phyloP scores from a whole-genome alignment of 2,797 vertebrate genomes.

The Aldrovandia affinis region DNA sequence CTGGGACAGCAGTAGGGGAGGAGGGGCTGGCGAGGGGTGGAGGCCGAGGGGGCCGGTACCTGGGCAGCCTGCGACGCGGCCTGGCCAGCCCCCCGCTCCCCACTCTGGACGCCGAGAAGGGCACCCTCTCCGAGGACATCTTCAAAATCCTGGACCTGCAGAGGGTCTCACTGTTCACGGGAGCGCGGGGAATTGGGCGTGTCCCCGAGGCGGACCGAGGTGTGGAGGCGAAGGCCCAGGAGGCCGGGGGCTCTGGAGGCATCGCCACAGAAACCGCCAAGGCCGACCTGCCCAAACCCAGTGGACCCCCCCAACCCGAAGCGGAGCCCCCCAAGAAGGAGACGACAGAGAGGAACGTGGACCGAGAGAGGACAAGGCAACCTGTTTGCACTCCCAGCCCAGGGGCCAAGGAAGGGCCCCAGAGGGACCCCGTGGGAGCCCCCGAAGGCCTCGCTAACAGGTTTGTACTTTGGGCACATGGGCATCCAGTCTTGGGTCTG shows the following conservation, averaged over 20 bases:
- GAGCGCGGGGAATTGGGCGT: constrained; percentile 9
- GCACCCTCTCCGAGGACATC: constrained; percentile 87
- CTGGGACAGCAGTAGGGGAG: constrained; percentile 62
- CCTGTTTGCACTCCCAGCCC: constrained; percentile 38
- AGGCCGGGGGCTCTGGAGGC: constrained; percentile 39
- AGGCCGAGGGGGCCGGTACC: constrained; percentile 50
- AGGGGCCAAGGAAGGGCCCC: constrained; percentile 45
- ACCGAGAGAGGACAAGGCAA: constrained; percentile 4
- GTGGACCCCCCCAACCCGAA: constrained; percentile 23
- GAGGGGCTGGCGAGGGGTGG: constrained; percentile 57
- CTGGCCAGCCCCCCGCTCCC: background rate
- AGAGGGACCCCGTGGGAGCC: constrained; percentile 34
- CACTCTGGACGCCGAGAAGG: constrained; percentile 53
- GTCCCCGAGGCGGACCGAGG: constrained; percentile 18
- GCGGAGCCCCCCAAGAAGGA: constrained; percentile 13
- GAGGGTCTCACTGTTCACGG: constrained; percentile 45
- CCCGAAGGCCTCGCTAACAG: constrained; percentile 73
- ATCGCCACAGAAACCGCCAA: constrained; percentile 43
- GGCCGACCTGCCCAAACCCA: constrained; percentile 38
- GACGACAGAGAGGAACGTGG: background rate
- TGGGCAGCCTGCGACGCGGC: constrained; percentile 54
- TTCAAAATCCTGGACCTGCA: constrained; percentile 80
- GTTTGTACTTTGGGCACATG: constrained; percentile 64
- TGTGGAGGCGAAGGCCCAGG: constrained; percentile 37
- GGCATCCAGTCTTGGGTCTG: too few species aligned